These are phyloP conservation scores for Typhlomys cinereus DNA, from an alignment of 2,113 vertebrate species.

Conservation along the genomic window DNA sequence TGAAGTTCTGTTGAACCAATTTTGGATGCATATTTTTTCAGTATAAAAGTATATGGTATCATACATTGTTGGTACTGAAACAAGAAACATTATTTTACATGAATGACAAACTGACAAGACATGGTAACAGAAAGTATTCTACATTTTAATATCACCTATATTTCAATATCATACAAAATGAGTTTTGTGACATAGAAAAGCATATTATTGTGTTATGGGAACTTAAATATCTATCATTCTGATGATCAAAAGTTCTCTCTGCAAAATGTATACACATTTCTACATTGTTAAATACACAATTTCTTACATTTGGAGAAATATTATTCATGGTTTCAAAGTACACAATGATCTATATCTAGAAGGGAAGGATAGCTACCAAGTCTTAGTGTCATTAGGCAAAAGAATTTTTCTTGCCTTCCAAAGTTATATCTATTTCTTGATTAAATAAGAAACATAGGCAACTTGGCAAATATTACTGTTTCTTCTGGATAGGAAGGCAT, in stretches of 20 bases:
- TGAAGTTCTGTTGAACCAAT: background rate
- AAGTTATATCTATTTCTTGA: background rate
- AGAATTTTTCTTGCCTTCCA: background rate
- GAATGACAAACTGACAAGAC: background rate
- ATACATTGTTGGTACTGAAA: background rate
- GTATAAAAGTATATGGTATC: background rate
- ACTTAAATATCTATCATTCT: background rate
- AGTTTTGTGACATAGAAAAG: background rate
- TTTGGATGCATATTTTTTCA: slow-evolving; percentile 13
- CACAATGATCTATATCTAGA: background rate
- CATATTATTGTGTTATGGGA: background rate
- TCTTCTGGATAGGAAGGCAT: background rate
- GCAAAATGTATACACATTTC: background rate
- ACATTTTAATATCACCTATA: background rate
- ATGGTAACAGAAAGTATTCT: background rate
- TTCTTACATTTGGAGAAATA: background rate
- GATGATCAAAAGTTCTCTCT: background rate
- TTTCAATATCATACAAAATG: background rate
- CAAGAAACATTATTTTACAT: background rate
- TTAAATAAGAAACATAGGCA: background rate
- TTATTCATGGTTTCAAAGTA: background rate
- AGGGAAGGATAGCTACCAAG: background rate
- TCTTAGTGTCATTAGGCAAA: background rate
- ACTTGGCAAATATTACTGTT: background rate
- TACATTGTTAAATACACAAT: slow-evolving; percentile 1